Evolutionary conservation across 2,113 vertebrate species (phyloP).

Genomic region (Maylandia zebra): DNA sequence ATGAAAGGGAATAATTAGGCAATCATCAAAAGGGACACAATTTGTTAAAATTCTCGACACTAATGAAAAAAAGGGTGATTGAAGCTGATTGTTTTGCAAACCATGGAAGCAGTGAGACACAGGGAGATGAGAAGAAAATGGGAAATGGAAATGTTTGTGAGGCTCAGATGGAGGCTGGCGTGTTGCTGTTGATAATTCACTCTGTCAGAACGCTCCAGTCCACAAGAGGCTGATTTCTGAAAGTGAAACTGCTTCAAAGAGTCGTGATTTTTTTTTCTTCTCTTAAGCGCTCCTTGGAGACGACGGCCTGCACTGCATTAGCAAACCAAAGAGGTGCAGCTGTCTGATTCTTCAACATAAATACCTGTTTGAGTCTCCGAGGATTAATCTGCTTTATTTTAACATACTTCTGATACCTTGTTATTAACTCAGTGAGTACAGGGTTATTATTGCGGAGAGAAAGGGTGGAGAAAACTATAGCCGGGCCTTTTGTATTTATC

Average conservation of each 20-base stretch:
- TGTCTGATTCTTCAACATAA: not conserved
- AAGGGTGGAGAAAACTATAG: not conserved
- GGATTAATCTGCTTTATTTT: not conserved
- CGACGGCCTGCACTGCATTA: not conserved
- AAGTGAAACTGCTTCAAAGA: conserved; percentile 11
- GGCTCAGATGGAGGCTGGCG: not conserved
- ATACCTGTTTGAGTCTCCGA: not conserved
- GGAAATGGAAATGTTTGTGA: conserved; percentile 20
- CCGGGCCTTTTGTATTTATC: not conserved
- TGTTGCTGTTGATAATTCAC: conserved; percentile 13
- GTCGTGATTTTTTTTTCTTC: not conserved
- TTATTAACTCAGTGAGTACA: not conserved
- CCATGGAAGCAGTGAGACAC: conserved; percentile 4
- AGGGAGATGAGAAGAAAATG: conserved; percentile 8
- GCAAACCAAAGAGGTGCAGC: not conserved
- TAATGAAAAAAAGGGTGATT: conserved; percentile 25
- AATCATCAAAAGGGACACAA: conserved; percentile 31
- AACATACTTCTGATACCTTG: not conserved
- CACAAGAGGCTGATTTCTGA: conserved; percentile 9
- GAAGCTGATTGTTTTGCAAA: conserved; percentile 46
- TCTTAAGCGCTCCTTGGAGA: not conserved
- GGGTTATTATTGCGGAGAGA: not conserved
- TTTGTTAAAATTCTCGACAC: conserved; percentile 23
- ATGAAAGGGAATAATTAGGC: conserved; percentile 60
- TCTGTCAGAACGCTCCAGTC: not conserved